These are phyloP conservation scores for Perizoma affinitatum DNA, from an alignment of 2,888 invertebrate genomes.

Conservation along the genomic window DNA sequence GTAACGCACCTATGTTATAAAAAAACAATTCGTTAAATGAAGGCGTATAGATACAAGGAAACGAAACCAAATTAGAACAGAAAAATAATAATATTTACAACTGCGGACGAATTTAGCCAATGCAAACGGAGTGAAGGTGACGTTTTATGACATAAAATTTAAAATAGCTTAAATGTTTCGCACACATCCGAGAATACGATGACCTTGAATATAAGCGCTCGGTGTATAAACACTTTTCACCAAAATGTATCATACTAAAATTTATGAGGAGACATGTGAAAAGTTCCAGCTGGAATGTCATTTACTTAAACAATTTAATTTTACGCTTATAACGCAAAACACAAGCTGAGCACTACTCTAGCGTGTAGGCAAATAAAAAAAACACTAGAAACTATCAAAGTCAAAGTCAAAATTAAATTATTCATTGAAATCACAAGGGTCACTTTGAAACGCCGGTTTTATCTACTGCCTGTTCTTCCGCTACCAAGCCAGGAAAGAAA, in stretches of 20 bases:
- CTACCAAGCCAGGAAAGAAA: too few relatives aligned
- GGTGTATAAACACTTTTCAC: slow-evolving; percentile 21
- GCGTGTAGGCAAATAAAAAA: too few relatives aligned
- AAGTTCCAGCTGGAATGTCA: slow-evolving; percentile 12
- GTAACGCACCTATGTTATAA: slow-evolving; percentile 26
- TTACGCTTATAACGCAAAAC: slow-evolving; percentile 6
- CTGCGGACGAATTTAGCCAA: slow-evolving; percentile 23
- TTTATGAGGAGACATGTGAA: slow-evolving; percentile 11
- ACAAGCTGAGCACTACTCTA: not conserved
- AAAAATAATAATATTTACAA: slow-evolving; percentile 30
- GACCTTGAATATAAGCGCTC: slow-evolving; percentile 27
- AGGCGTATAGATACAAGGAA: slow-evolving; percentile 24
- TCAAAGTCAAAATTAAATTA: too few relatives aligned
- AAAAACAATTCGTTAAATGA: slow-evolving; percentile 16
- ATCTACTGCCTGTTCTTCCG: too few relatives aligned
- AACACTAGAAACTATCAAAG: too few relatives aligned
- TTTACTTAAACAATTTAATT: slow-evolving; percentile 5
- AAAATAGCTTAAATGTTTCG: slow-evolving; percentile 31
- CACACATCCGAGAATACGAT: slow-evolving; percentile 22
- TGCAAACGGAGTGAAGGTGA: slow-evolving; percentile 24
- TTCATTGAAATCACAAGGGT: too few relatives aligned
- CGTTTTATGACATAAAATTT: slow-evolving; percentile 25
- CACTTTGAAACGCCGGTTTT: too few relatives aligned
- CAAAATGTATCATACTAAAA: slow-evolving; percentile 17
- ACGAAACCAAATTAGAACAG: slow-evolving; percentile 27